A percentile compares a stretch with the other conserved stretches of the same genome.
Conservation (phyloP, 2,888 invertebrate species). For the Nineta flava region DNA sequence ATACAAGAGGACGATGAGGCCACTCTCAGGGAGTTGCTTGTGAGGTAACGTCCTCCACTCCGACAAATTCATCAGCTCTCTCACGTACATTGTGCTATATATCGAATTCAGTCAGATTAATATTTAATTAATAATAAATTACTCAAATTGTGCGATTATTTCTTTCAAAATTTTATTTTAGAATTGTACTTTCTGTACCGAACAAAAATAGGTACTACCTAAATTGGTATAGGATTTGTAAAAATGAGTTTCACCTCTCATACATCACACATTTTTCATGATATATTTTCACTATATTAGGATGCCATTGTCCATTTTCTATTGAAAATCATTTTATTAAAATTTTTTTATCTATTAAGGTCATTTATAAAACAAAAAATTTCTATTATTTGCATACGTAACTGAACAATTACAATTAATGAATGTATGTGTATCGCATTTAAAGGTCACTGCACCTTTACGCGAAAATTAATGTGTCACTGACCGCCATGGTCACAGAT, state of each 20-base stretch:
- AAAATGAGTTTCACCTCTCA: too few species aligned
- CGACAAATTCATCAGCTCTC: conserved; percentile 1
- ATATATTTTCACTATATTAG: too few species aligned
- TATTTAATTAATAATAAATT: background rate
- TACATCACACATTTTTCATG: too few species aligned
- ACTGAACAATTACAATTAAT: background rate
- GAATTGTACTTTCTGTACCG: too few species aligned
- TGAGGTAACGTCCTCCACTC: conserved; percentile 51
- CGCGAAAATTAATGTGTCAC: too few species aligned
- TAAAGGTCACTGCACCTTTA: background rate
- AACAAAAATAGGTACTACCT: too few species aligned
- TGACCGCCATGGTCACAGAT: too few species aligned
- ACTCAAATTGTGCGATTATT: background rate
- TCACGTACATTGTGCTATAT: background rate
- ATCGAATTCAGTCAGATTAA: background rate
- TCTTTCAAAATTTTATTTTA: background rate
- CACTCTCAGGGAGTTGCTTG: conserved; percentile 87
- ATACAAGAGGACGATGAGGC: conserved; percentile 65
- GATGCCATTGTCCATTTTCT: background rate
- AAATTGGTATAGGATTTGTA: too few species aligned
- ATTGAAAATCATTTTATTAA: background rate
- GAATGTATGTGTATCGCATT: background rate
- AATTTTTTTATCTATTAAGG: background rate
- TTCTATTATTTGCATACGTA: background rate
- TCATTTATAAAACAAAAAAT: background rate